Conservation (phyloP, 2,888 invertebrate species). For the Smittia aterrima region DNA sequence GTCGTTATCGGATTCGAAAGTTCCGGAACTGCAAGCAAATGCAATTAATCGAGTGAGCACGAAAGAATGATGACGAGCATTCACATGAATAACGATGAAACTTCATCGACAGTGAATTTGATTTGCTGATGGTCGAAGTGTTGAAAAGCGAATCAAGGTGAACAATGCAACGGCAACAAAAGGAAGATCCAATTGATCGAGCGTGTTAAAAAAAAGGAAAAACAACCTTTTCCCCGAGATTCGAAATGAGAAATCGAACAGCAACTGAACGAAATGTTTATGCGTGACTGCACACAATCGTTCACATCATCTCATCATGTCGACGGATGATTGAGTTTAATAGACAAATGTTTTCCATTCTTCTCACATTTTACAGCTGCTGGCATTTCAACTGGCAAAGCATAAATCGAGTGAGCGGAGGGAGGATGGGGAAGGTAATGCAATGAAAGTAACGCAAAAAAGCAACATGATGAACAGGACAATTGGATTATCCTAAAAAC, state of each 20-base stretch:
- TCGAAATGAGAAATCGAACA: slow-evolving; percentile 2
- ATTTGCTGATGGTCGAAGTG: no score
- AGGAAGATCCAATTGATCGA: slow-evolving; percentile 14
- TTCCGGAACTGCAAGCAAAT: no score
- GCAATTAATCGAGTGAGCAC: no score
- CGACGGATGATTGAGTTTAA: slow-evolving; percentile 38
- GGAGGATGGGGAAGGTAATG: background rate
- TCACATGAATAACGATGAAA: no score
- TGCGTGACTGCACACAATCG: slow-evolving; percentile 31
- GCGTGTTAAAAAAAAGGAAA: background rate
- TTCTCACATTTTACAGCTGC: background rate
- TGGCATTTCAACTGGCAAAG: background rate
- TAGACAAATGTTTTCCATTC: slow-evolving; percentile 1
- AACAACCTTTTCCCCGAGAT: background rate
- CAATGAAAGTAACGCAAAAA: background rate
- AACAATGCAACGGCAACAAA: background rate
- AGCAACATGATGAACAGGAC: slow-evolving; percentile 7
- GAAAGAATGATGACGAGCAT: no score
- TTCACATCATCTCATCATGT: slow-evolving; percentile 28
- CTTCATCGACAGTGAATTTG: no score
- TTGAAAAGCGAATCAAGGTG: background rate
- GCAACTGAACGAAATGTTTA: background rate
- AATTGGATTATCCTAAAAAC: slow-evolving; percentile 7
- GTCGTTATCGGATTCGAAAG: no score
- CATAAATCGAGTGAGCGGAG: background rate